Conservation (phyloP, 2,113 vertebrate genomes). For the Lampris megalopsis region DNA sequence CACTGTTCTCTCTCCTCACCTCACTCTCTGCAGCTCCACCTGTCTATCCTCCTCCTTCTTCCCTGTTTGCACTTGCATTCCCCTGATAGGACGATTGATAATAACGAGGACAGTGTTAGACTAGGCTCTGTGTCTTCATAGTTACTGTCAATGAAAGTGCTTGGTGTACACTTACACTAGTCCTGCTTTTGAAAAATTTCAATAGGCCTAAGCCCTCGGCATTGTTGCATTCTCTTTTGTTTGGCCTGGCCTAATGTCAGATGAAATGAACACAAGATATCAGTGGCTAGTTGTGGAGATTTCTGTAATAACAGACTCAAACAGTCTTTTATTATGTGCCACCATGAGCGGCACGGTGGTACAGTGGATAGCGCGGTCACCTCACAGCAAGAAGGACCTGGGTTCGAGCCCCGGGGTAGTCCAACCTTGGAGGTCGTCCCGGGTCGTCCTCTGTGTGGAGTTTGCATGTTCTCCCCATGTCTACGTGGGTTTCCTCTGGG, state of each 20-base stretch:
- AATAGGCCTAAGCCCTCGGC: background rate
- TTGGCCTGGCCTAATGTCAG: background rate
- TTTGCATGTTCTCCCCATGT: no score
- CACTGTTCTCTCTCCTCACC: background rate
- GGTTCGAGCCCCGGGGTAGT: no score
- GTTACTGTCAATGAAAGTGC: constrained; percentile 2
- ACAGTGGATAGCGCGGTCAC: no score
- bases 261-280: constrained; percentile 16
- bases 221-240: background rate
- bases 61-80: background rate
- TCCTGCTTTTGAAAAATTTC: background rate
- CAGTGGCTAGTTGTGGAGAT: background rate
- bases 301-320: no score
- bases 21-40: background rate
- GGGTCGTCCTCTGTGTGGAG: no score
- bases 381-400: no score
- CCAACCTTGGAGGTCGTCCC: no score
- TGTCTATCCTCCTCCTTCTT: background rate
- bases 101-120: background rate
- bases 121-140: background rate
- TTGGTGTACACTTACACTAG: constrained; percentile 1
- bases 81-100: background rate
- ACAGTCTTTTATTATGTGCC: no score
- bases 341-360: no score
- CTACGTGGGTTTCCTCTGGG: no score